phyloP scores from a whole-genome alignment of 2,113 vertebrate genomes.

The Addax nasomaculatus region DNA sequence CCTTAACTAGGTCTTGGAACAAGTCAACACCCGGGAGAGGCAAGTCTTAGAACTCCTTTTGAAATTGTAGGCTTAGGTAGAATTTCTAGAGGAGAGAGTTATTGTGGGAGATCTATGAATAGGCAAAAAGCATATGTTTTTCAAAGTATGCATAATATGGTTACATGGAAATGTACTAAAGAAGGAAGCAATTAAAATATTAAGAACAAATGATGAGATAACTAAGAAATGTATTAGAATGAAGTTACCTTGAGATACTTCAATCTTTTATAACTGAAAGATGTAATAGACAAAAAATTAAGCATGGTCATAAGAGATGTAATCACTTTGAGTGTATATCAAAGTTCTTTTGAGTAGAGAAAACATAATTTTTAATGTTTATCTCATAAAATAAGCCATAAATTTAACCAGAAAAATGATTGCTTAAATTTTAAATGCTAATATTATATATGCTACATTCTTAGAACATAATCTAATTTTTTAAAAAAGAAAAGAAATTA shows the following conservation, averaged over 20 bases:
- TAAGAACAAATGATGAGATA: not conserved
- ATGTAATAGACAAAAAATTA: not conserved
- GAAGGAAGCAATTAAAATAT: not conserved
- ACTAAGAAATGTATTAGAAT: not conserved
- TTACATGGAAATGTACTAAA: not conserved
- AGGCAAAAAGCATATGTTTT: not conserved
- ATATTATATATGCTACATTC: not conserved
- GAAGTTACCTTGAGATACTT: not conserved
- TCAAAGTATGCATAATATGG: not conserved
- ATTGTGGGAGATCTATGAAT: not conserved
- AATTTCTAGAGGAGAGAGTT: not conserved
- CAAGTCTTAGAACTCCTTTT: not conserved
- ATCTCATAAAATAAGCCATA: not conserved
- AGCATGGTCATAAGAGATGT: not conserved
- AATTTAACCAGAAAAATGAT: not conserved
- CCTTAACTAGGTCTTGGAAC: not conserved
- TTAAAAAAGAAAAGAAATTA: not conserved
- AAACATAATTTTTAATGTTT: not conserved
- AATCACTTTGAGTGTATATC: not conserved
- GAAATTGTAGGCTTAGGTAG: not conserved
- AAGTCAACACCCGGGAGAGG: not conserved
- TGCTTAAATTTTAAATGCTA: not conserved
- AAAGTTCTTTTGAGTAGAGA: not conserved
- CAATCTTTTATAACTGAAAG: not conserved
- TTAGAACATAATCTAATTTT: not conserved